Percentiles rank a stretch among this genome's conserved stretches.
Conservation (phyloP, 2,797 vertebrate species). For the Microctenopoma lineatum region DNA sequence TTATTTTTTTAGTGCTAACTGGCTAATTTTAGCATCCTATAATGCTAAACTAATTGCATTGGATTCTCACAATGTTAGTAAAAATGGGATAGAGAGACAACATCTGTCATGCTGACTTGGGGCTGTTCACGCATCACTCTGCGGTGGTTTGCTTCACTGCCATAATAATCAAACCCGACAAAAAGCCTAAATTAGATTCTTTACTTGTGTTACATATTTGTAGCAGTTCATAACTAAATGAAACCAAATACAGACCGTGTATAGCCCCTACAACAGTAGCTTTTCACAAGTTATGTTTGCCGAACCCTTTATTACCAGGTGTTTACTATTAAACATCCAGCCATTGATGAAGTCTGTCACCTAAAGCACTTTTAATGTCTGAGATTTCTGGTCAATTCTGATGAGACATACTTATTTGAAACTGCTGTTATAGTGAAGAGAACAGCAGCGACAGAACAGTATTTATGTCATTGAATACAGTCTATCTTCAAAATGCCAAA, state of each 20-base stretch:
- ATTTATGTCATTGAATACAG: slow-evolving; percentile 32
- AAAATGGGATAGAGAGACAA: too few species aligned
- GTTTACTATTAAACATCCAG: background rate
- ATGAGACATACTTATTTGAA: slow-evolving; percentile 13
- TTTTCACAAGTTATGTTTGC: background rate
- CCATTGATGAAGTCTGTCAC: background rate
- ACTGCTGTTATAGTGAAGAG: background rate
- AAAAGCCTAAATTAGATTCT: background rate
- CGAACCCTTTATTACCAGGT: background rate
- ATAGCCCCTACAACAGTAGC: background rate
- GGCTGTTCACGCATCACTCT: too few species aligned
- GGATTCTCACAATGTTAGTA: too few species aligned
- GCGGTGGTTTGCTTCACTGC: too few species aligned
- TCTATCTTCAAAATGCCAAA: slow-evolving; percentile 21
- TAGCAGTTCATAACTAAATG: background rate
- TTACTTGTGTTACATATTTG: background rate
- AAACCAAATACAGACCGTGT: background rate
- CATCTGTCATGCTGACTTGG: too few species aligned
- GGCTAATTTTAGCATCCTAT: background rate
- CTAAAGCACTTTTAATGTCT: background rate
- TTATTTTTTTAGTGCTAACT: background rate
- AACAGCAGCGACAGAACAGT: slow-evolving; percentile 13
- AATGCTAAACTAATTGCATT: background rate
- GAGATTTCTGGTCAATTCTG: background rate
- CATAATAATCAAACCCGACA: background rate